Percentiles rank a stretch among this genome's conserved stretches.
Evolutionary conservation across 2,888 invertebrate species (phyloP).

Genomic region (Folsomia manolachei): DNA sequence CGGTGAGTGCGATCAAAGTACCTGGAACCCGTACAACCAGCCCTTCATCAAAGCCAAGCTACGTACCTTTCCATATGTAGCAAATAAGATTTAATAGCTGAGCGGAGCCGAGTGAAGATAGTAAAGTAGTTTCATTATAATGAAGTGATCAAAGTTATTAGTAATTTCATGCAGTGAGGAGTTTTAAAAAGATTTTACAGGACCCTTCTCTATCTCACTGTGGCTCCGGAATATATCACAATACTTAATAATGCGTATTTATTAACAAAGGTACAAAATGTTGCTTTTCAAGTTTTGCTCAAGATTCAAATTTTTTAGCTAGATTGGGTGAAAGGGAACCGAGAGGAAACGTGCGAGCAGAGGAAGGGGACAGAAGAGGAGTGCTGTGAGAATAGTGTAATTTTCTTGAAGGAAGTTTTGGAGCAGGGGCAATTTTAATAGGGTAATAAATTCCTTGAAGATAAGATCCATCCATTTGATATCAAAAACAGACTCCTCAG

Average conservation of each 20-base stretch:
- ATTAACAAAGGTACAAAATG: too few relatives aligned
- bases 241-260: too few relatives aligned
- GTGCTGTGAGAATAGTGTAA: neutral
- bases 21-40: too few relatives aligned
- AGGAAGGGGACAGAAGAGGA: neutral
- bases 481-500: conserved; percentile 14
- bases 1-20: too few relatives aligned
- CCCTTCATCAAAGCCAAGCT: too few relatives aligned
- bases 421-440: conserved; percentile 19
- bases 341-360: neutral
- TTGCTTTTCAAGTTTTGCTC: too few relatives aligned
- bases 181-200: neutral
- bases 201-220: neutral
- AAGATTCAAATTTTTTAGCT: too few relatives aligned
- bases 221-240: too few relatives aligned
- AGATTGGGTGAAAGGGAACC: too few relatives aligned
- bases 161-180: neutral
- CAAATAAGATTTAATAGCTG: neutral
- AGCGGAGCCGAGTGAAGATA: neutral
- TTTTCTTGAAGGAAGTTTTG: conserved; percentile 1
- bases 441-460: conserved; percentile 14
- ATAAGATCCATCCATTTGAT: conserved; percentile 22
- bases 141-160: neutral
- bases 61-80: neutral
- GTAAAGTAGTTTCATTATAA: neutral